phyloP scores from a whole-genome alignment of 2,888 invertebrate genomes.

The Netelia melanura region DNA sequence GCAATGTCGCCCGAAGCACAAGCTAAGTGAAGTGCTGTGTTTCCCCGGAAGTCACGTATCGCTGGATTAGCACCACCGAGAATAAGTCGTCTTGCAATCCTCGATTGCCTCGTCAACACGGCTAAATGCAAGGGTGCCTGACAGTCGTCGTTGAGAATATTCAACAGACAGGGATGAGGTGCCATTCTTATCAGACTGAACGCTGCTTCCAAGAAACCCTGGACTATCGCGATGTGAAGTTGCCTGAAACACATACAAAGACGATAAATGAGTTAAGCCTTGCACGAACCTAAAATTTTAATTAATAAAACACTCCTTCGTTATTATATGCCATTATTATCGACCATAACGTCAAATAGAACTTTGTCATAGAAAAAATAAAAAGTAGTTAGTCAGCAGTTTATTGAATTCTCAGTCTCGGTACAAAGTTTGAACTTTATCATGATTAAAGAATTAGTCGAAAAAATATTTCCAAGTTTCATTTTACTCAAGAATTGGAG shows the following conservation, averaged over 20 bases:
- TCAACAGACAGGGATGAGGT: slow-evolving; percentile 91
- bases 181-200: slow-evolving; percentile 91
- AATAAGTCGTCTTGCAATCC: slow-evolving; percentile 91
- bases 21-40: slow-evolving; percentile 95
- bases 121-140: slow-evolving; percentile 95
- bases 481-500: too few species aligned
- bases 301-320: too few species aligned
- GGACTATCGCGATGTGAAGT: slow-evolving; percentile 94
- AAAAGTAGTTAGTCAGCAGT: too few species aligned
- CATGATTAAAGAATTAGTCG: too few species aligned
- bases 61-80: slow-evolving; percentile 90
- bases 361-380: too few species aligned
- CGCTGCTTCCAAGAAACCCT: slow-evolving; percentile 90
- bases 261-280: not conserved
- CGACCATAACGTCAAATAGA: too few species aligned
- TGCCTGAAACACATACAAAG: slow-evolving; percentile 87
- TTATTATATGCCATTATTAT: too few species aligned
- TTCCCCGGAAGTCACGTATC: slow-evolving; percentile 90
- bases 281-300: too few species aligned
- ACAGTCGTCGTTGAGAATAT: slow-evolving; percentile 92
- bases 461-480: too few species aligned
- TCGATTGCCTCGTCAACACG: slow-evolving; percentile 91
- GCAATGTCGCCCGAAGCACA: slow-evolving; percentile 89
- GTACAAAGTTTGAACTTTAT: too few species aligned
- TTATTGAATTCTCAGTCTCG: too few species aligned